Base-by-base conservation (phyloP, 2,888 invertebrate species). In the Leptinotarsa tumamoca region DNA sequence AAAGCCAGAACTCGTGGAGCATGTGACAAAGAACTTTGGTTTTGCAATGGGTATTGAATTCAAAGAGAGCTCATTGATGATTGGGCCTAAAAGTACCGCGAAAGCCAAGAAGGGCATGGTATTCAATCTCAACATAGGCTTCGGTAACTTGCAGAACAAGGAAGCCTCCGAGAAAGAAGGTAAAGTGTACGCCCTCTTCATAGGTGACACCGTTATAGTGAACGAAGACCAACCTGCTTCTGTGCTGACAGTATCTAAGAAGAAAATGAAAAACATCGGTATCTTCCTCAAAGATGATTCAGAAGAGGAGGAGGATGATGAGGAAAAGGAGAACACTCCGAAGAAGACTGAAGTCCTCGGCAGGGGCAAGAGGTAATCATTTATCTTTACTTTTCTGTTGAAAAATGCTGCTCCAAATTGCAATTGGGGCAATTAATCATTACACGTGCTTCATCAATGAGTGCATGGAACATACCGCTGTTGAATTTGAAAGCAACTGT, bases 21-120 rank as follows among this genome's bases (percentile, higher is more conserved):
- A 95, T 87, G 90, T 99, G 72, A 98, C 98, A 0, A 99, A 98
- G 88, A 96, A 94, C 82, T 96, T 98, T 90, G 99, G 98, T 5
- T 99, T 99, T 90, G 97, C 94, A 0, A 99, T 96, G 94, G 99
- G 99, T 10, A 96, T 99, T 83, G 99, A 99, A 87, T 99, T 99
- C 87, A 93, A 98, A 73, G 99, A 99, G 88, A 96, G 96, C 82
- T 95, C 97, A 0, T 91, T 99, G 73, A 91, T 98, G 0, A 96
- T 99, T 85, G 96, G 96, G 0, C 95, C 96, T 1, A 99, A 98
- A 90, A 95, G 95, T 17, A 92, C 91, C 61, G 92, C 93, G 1
- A 87, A 92, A 2, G 93, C 94, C 0, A 95, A 93, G 84, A 98
- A 97, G 88, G 97, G 97, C 72, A 99, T 99, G 98, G 94, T 98